Evolutionary conservation across 1,140 invertebrate genomes (phyloP), one percentile per base, ranked within the genome.

Genomic region (Panagrolaimus sp.): DNA sequence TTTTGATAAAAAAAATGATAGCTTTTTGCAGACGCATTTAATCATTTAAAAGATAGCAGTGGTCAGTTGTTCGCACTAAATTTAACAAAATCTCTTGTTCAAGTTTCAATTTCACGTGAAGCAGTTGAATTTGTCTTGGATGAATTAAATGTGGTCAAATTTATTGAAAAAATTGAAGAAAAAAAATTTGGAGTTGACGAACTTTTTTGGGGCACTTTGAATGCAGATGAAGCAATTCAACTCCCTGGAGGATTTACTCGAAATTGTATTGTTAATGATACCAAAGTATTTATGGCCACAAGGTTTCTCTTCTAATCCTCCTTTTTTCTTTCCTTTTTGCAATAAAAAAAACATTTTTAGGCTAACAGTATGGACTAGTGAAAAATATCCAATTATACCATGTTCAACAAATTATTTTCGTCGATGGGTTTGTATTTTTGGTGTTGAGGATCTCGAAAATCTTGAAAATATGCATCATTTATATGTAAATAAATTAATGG

Each of bases 171-270:
- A 43, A 24, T 75, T 7, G 69, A 75, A 12, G 65, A 43, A n/a
- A 45, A 44, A 21, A 17, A 43, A 43, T 77, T 58, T 28, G 75
- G 74, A 48, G 58, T 77, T 28, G 73, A 75, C 62, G 73, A 75
- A 43, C 62, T 74, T 32, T 32, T 71, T 4, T 47, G 43, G 46
- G 44, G 24, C 9, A 43, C 70, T 38, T 43, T 71, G 5, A 63
- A 32, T 17, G 21, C 65, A 21, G 26, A 44, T n/a, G 69, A 71
- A 12, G 12, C n/a, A 43, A 43, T 71, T 10, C 21, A 65, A 21
- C 67, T 65, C 15, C 70, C 70, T 15, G 70, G 70, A 7, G 67
- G 70, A 17, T 71, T 71, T 63, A 52, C 70, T 48, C 46, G 55
- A n/a, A 5, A 63, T 32, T 71, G 70, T 14, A 28, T 71, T 62